These are phyloP conservation scores for Aphis craccivora DNA, from an alignment of 1,140 invertebrate genomes.

Conservation along the genomic window DNA sequence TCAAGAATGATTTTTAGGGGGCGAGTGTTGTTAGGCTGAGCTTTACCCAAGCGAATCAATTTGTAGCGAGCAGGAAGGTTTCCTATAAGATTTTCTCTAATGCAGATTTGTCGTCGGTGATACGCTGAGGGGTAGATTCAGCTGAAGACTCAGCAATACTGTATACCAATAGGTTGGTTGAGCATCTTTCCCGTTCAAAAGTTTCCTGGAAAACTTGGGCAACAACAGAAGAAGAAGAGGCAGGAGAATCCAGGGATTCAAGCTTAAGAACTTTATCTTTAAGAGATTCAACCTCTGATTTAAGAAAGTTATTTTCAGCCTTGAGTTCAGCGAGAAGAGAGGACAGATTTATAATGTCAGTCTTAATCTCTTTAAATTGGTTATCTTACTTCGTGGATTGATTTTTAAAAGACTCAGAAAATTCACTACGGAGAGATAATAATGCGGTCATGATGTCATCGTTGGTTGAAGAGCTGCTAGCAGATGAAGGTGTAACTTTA, in stretches of 20 bases:
- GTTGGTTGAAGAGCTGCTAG: constrained; percentile 16
- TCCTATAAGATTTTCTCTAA: not conserved
- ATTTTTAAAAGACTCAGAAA: too few relatives aligned
- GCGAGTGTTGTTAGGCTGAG: not conserved
- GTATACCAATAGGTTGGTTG: not conserved
- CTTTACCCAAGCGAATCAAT: constrained; percentile 3
- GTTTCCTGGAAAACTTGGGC: not conserved
- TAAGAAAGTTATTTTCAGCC: not conserved
- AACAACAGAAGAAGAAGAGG: not conserved
- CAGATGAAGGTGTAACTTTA: not conserved
- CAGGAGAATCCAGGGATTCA: not conserved
- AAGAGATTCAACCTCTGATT: not conserved
- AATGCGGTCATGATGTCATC: constrained; percentile 12
- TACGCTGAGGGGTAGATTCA: not conserved
- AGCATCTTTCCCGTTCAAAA: too few relatives aligned
- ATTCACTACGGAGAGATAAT: not conserved
- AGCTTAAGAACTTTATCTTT: not conserved
- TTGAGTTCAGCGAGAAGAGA: not conserved
- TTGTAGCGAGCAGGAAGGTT: not conserved
- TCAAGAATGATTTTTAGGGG: not conserved
- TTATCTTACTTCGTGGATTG: too few relatives aligned
- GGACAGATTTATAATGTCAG: not conserved
- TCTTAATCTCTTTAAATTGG: not conserved
- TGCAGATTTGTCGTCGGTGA: not conserved
- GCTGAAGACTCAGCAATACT: not conserved